Percentiles rank a stretch among this genome's conserved stretches.
These are phyloP conservation scores for Rhyacophila evoluta DNA, from an alignment of 2,888 invertebrate genomes.

Conservation along the genomic window DNA sequence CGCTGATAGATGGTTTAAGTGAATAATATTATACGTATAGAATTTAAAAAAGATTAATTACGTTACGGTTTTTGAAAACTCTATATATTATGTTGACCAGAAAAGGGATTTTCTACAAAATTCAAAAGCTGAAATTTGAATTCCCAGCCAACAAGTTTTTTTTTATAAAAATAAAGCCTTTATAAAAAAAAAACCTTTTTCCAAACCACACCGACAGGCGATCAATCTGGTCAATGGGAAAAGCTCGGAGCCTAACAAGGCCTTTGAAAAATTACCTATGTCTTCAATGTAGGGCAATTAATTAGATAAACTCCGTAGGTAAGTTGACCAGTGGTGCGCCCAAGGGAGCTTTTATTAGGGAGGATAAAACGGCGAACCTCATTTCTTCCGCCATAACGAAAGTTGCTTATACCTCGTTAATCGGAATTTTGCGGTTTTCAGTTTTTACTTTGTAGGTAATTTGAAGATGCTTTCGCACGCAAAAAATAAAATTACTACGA, in stretches of 20 bases:
- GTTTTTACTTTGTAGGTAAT: too few relatives aligned
- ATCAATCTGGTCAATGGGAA: conserved; percentile 13
- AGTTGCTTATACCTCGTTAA: too few relatives aligned
- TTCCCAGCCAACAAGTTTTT: background rate
- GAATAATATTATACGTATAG: too few relatives aligned
- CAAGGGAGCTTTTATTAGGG: background rate
- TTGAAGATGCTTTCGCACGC: too few relatives aligned
- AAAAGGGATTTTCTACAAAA: background rate
- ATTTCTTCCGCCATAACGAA: too few relatives aligned
- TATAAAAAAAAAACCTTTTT: background rate
- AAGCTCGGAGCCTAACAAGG: background rate
- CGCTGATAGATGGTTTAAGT: too few relatives aligned
- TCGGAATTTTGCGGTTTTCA: too few relatives aligned
- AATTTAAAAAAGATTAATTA: too few relatives aligned
- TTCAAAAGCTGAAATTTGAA: conserved; percentile 1
- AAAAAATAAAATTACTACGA: too few relatives aligned
- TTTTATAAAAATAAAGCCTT: background rate
- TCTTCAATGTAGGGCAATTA: conserved; percentile 3
- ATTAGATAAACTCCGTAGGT: conserved; percentile 10
- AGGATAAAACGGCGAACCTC: background rate
- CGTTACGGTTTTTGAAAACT: too few relatives aligned
- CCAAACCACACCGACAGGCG: background rate
- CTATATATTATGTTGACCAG: too few relatives aligned
- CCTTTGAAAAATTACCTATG: conserved; percentile 14
- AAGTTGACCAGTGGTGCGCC: background rate